Evolutionary conservation across 2,797 vertebrate genomes (phyloP), one percentile per base, ranked within the genome.

Genomic region (Oophaga sylvatica): DNA sequence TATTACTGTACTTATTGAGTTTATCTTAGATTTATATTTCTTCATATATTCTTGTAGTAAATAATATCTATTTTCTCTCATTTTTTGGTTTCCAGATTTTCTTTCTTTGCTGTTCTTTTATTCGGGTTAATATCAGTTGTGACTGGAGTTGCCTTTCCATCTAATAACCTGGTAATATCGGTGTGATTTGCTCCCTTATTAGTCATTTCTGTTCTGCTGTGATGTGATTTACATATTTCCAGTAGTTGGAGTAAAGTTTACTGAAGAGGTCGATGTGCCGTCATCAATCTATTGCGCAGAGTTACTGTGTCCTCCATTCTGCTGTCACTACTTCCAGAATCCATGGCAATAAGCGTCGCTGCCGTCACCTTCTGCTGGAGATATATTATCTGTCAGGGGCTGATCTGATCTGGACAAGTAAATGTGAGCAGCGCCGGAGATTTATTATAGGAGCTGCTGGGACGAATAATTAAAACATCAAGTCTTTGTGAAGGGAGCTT

Each of bases 391-490:
- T 88, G 83, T 85, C 77, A 77, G 63, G 63, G 35, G 75, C 57
- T 57, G 57, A 88, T 83, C 85, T 45, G 83, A 76, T 67, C 78
- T 85, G 70, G 78, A 77, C 83, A 80, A 57, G 59, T 29, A 57
- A 81, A 81, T 85, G 87, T 88, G 79, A 81, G 78, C 83, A 56
- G 87, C 68, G 53, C 20, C 35, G 19, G 83, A 85, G 87, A 88
- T 85, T 88, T 88, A 88, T 88, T 65, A 79, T 77, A 48, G 65
- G 29, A 60, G 78, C 60, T 62, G 56, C 8, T 53, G 70, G 68
- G 78, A 88, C 59, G 35, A 81, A 88, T 85, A 88, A 88, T 88
- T 88, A 88, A 85, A 77, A 81, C 83, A 85, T 88, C 87, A 88
- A 45, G 78, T 85, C 77, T 81, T 88, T 31, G n/a, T 57, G 71